Evolutionary conservation across 2,797 vertebrate genomes (phyloP).

Genomic region (Premnoplex brunnescens): DNA sequence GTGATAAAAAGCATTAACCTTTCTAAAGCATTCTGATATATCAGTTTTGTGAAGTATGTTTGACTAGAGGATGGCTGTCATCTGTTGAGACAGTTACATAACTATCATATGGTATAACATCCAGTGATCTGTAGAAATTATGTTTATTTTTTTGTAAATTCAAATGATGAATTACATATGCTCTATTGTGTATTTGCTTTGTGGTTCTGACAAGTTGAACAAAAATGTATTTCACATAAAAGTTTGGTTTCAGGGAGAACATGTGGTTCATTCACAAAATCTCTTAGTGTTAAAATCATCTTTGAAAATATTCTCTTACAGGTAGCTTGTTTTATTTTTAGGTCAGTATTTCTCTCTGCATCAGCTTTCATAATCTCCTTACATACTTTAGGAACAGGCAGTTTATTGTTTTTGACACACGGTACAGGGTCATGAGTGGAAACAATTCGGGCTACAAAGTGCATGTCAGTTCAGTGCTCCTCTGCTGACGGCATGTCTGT

Average conservation of each 20-base stretch:
- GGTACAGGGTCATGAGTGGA: slow-evolving; percentile 67
- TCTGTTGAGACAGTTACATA: neutral
- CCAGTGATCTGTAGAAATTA: neutral
- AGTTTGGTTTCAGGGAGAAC: neutral
- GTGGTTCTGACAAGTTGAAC: neutral
- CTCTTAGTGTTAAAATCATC: neutral
- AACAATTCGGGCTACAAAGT: slow-evolving; percentile 70
- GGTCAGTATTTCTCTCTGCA: slow-evolving; percentile 32
- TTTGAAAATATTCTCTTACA: slow-evolving; percentile 14
- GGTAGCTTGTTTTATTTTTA: slow-evolving; percentile 50
- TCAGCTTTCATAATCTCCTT: slow-evolving; percentile 68
- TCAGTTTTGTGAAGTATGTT: neutral
- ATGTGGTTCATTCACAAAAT: slow-evolving; percentile 16
- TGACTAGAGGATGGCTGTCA: neutral
- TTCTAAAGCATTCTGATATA: neutral
- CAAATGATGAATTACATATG: neutral
- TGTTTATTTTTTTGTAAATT: neutral
- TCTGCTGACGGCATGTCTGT: slow-evolving; percentile 71
- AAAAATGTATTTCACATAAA: neutral
- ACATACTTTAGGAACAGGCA: slow-evolving; percentile 56
- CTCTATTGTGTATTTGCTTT: neutral
- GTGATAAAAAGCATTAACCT: neutral
- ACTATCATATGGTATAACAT: neutral
- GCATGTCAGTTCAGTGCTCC: slow-evolving; percentile 69
- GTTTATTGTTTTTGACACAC: slow-evolving; percentile 69